Percentiles rank a stretch among this genome's conserved stretches.
Conservation (phyloP, 92 coral and sea anemone genomes). For the Bergia puertoricense region DNA sequence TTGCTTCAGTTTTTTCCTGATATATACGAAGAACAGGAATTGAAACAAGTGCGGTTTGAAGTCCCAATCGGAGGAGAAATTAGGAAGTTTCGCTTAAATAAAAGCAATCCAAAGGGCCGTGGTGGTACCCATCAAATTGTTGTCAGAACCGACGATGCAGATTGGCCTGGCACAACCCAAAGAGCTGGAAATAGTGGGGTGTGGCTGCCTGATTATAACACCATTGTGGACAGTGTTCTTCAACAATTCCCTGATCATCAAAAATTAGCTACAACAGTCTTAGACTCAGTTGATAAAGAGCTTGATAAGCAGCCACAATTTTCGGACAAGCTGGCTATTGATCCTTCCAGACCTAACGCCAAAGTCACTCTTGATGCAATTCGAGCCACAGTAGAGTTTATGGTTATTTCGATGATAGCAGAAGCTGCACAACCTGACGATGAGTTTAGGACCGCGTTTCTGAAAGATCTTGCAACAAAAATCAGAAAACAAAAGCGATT, state of each 20-base stretch:
- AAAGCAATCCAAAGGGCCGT: not conserved
- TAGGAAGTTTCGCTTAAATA: slow-evolving; percentile 23
- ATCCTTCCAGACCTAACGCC: not conserved
- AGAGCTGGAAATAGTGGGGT: not conserved
- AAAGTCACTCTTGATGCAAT: not conserved
- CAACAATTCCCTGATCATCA: not conserved
- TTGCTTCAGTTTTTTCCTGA: slow-evolving; percentile 37
- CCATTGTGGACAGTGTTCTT: slow-evolving; percentile 30
- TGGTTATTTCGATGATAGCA: slow-evolving; percentile 56
- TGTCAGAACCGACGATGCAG: slow-evolving; percentile 17
- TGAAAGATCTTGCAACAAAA: slow-evolving; percentile 13
- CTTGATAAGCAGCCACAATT: slow-evolving; percentile 40
- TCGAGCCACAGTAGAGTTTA: slow-evolving; percentile 56
- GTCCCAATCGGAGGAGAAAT: slow-evolving; percentile 51
- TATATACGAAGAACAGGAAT: slow-evolving; percentile 9
- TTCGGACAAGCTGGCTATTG: not conserved
- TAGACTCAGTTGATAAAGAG: not conserved
- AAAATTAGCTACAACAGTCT: slow-evolving; percentile 9
- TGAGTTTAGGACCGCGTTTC: slow-evolving; percentile 23
- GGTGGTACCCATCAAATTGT: slow-evolving; percentile 23
- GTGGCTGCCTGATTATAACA: slow-evolving; percentile 35
- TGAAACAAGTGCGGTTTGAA: slow-evolving; percentile 5
- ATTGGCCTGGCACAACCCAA: slow-evolving; percentile 32
- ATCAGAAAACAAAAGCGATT: not conserved
- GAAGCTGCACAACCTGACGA: slow-evolving; percentile 57